These are phyloP conservation scores for Holacanthus passer DNA, from an alignment of 2,113 vertebrate genomes.

Conservation along the genomic window DNA sequence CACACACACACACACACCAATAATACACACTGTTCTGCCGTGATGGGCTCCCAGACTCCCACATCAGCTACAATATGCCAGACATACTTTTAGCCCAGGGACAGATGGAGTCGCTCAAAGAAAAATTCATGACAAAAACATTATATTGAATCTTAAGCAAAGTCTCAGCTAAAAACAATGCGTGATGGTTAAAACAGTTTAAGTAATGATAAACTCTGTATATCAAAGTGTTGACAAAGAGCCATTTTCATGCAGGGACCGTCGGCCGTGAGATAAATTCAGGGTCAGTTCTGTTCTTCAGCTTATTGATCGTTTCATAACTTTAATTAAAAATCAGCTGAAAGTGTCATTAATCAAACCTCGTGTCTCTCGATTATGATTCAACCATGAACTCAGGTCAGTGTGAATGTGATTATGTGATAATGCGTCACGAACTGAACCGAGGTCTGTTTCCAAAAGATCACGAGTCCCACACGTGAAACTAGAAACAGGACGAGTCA, in stretches of 20 bases:
- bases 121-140: too few species aligned
- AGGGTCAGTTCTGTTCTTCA: background rate
- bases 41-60: background rate
- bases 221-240: too few species aligned
- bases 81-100: too few species aligned
- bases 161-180: too few species aligned
- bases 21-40: background rate
- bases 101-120: too few species aligned
- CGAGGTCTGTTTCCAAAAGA: slow-evolving; percentile 41
- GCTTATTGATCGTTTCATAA: background rate
- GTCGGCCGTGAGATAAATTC: background rate
- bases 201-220: too few species aligned
- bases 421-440: background rate
- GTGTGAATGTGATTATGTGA: background rate
- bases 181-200: too few species aligned
- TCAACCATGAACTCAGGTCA: too few species aligned
- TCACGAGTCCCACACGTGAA: slow-evolving; percentile 11
- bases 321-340: background rate
- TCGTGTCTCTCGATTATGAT: background rate
- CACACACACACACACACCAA: background rate
- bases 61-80: too few species aligned
- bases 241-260: too few species aligned
- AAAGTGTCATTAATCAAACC: background rate
- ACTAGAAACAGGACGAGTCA: background rate
- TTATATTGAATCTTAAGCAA: too few species aligned